Conservation (phyloP, 2,888 invertebrate genomes). For the Biston stratarius region DNA sequence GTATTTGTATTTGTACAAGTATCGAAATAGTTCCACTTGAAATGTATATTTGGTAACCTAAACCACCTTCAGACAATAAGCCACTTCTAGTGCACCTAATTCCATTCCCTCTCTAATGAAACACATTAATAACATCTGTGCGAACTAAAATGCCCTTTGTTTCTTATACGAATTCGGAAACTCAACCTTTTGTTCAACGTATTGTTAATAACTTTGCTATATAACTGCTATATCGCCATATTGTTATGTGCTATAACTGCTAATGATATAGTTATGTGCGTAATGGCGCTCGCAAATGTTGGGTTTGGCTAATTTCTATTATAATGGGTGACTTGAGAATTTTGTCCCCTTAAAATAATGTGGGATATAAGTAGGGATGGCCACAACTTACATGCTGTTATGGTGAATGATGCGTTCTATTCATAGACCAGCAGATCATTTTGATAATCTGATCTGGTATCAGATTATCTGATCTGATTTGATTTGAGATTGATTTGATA, state of each 20-base stretch:
- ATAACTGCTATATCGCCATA: constrained; percentile 1
- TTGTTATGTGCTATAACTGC: constrained; percentile 25
- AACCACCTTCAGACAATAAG: constrained; percentile 25
- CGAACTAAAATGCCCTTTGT: constrained; percentile 56
- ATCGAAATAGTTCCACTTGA: too few species aligned
- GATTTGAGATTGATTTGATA: too few species aligned
- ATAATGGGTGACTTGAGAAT: constrained; percentile 3
- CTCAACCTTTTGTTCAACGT: constrained; percentile 29
- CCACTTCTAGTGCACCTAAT: constrained; percentile 33
- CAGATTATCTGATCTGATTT: too few species aligned
- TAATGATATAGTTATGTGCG: constrained; percentile 15
- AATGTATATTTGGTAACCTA: not conserved
- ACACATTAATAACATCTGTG: constrained; percentile 65
- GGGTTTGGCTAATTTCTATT: not conserved
- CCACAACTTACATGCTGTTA: not conserved
- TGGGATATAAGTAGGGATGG: not conserved
- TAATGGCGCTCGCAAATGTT: constrained; percentile 3
- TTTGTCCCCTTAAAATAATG: not conserved
- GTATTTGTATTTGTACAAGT: too few species aligned
- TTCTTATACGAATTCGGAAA: constrained; percentile 52
- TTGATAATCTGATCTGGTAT: too few species aligned
- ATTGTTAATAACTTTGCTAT: constrained; percentile 32
- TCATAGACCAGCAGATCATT: too few species aligned
- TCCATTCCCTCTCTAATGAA: constrained; percentile 54
- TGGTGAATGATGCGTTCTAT: too few species aligned